Evolutionary conservation across 2,113 vertebrate species (phyloP).

Genomic region (Sylvia atricapilla): DNA sequence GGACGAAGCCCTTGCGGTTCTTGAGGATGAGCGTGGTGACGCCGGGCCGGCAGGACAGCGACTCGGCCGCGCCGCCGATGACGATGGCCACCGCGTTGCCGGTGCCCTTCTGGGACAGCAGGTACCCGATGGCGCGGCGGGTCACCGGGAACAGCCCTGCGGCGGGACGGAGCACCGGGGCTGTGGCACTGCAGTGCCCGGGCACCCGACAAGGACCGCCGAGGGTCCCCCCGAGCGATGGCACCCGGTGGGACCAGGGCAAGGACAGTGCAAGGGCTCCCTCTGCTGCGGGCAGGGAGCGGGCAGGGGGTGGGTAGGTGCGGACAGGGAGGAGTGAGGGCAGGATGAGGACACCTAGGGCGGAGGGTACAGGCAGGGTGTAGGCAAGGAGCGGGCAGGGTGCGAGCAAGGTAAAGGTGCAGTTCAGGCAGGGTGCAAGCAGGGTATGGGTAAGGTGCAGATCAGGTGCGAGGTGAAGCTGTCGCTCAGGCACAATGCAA

Average conservation of each 20-base stretch:
- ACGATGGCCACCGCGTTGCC: slow-evolving; percentile 76
- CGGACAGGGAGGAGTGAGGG: neutral
- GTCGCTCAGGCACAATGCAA: rapidly evolving
- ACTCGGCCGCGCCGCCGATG: slow-evolving; percentile 74
- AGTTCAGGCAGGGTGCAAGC: too few relatives aligned
- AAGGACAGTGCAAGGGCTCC: neutral
- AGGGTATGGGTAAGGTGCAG: neutral
- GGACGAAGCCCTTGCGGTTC: slow-evolving; percentile 75
- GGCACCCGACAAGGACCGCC: neutral
- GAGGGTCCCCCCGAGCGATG: neutral
- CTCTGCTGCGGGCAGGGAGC: neutral
- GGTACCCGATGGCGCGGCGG: slow-evolving; percentile 58
- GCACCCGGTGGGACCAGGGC: rapidly evolving
- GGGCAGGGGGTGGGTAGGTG: neutral
- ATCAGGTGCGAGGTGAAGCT: neutral
- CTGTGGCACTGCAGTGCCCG: rapidly evolving
- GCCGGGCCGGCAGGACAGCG: slow-evolving; percentile 67
- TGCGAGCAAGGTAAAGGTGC: neutral
- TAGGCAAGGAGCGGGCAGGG: neutral
- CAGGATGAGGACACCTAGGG: rapidly evolving
- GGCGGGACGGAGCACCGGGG: rapidly evolving
- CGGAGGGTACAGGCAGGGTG: neutral
- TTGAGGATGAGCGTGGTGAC: slow-evolving; percentile 70
- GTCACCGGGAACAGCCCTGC: slow-evolving; percentile 74
- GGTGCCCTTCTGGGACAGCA: slow-evolving; percentile 62